These are phyloP conservation scores for Nemotelus nigrinus DNA, from an alignment of 2,888 invertebrate genomes.

Conservation along the genomic window DNA sequence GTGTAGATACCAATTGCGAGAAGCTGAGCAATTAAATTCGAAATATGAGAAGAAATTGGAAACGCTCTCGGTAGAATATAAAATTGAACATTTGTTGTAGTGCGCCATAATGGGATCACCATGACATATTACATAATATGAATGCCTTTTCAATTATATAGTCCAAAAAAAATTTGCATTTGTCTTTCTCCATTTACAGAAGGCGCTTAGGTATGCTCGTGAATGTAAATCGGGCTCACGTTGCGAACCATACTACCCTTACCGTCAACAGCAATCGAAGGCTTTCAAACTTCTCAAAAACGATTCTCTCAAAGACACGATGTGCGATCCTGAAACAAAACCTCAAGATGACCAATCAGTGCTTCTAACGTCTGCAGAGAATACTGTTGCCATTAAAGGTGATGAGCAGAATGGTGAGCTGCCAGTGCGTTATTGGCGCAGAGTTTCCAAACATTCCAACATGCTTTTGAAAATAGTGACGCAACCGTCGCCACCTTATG, in stretches of 20 bases:
- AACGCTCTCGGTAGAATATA: neutral
- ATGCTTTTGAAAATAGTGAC: slow-evolving; percentile 13
- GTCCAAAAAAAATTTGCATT: no score
- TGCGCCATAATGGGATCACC: no score
- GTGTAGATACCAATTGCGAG: neutral
- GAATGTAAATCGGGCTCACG: no score
- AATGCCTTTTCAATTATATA: no score
- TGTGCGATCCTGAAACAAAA: neutral
- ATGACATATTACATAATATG: no score
- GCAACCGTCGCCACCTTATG: neutral
- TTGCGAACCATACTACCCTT: no score
- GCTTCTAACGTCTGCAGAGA: no score
- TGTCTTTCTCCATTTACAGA: no score
- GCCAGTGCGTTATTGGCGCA: slow-evolving; percentile 15
- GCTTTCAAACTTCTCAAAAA: neutral
- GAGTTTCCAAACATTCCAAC: neutral
- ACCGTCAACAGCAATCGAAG: no score
- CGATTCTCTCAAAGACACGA: neutral
- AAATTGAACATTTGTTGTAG: neutral
- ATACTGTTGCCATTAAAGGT: no score
- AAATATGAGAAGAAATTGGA: slow-evolving; percentile 13
- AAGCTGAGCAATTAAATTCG: neutral
- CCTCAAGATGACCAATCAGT: neutral
- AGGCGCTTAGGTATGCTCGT: no score
- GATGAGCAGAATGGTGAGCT: neutral